Percentiles rank a stretch among this genome's conserved stretches.
These are phyloP conservation scores for Perognathus longimembris DNA, from an alignment of 2,113 vertebrate genomes.

Conservation along the genomic window DNA sequence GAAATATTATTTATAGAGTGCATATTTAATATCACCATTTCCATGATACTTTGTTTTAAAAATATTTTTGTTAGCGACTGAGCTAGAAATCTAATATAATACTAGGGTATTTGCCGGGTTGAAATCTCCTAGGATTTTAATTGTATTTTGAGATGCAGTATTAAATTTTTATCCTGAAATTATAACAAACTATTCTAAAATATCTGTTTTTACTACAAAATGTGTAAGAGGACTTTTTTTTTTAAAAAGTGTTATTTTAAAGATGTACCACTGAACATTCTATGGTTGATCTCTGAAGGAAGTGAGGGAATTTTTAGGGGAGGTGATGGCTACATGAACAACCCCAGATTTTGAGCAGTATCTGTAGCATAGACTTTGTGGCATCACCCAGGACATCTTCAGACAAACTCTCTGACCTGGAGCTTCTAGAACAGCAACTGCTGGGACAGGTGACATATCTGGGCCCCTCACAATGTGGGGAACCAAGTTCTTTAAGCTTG, in stretches of 20 bases:
- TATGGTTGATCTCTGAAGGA: not conserved
- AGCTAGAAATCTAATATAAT: not conserved
- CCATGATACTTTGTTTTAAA: not conserved
- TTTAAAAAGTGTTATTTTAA: not conserved
- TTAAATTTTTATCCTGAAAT: not conserved
- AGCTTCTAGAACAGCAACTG: not conserved
- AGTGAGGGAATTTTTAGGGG: not conserved
- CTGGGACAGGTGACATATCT: not conserved
- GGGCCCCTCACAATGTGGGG: not conserved
- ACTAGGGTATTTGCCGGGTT: not conserved
- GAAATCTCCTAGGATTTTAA: conserved; percentile 25
- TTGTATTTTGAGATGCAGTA: conserved; percentile 21
- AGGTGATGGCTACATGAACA: not conserved
- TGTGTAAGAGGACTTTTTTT: not conserved
- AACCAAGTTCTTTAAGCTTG: not conserved
- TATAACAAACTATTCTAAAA: not conserved
- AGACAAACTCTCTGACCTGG: not conserved
- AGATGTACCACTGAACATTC: not conserved
- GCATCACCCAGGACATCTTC: not conserved
- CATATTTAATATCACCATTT: too few species aligned
- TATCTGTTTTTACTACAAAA: not conserved
- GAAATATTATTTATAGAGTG: too few species aligned
- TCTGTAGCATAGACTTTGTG: not conserved
- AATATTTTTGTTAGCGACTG: not conserved
- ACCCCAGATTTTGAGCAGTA: not conserved